These are phyloP conservation scores for Halictus rubicundus DNA, from an alignment of 1,140 invertebrate genomes.

Conservation along the genomic window DNA sequence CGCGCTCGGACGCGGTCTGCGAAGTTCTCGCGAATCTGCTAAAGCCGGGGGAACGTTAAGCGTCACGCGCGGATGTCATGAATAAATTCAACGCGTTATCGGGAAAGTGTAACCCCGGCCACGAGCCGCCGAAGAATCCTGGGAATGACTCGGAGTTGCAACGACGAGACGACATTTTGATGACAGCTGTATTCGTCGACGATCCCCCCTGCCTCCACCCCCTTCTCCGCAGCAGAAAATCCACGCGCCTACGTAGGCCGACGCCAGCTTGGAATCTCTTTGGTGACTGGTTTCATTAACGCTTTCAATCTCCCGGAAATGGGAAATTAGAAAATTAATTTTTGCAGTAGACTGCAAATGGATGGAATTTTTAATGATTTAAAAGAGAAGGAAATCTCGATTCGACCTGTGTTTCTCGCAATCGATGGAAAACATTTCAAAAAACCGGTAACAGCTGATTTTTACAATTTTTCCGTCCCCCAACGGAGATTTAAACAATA, in stretches of 20 bases:
- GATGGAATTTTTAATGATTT: too few relatives aligned
- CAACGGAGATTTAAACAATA: too few relatives aligned
- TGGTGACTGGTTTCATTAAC: too few relatives aligned
- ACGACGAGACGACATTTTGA: conserved; percentile 33
- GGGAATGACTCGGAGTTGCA: background rate
- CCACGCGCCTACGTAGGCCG: background rate
- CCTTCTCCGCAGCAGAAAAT: background rate
- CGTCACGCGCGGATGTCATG: conserved; percentile 32
- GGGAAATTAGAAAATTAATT: too few relatives aligned
- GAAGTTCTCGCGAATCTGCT: conserved; percentile 3
- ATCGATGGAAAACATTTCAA: too few relatives aligned
- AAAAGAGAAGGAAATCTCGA: too few relatives aligned
- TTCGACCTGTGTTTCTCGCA: too few relatives aligned
- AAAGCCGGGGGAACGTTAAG: conserved; percentile 9
- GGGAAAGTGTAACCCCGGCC: conserved; percentile 21
- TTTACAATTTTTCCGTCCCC: too few relatives aligned
- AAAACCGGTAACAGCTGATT: too few relatives aligned
- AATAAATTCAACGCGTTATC: conserved; percentile 53
- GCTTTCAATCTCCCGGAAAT: too few relatives aligned
- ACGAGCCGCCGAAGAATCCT: background rate
- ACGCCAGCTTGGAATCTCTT: too few relatives aligned
- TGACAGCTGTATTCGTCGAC: conserved; percentile 12
- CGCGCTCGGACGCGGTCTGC: background rate
- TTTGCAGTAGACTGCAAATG: too few relatives aligned
- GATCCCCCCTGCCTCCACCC: background rate